Base-by-base conservation (phyloP, 2,797 vertebrate genomes). In the Limosa lapponica region DNA sequence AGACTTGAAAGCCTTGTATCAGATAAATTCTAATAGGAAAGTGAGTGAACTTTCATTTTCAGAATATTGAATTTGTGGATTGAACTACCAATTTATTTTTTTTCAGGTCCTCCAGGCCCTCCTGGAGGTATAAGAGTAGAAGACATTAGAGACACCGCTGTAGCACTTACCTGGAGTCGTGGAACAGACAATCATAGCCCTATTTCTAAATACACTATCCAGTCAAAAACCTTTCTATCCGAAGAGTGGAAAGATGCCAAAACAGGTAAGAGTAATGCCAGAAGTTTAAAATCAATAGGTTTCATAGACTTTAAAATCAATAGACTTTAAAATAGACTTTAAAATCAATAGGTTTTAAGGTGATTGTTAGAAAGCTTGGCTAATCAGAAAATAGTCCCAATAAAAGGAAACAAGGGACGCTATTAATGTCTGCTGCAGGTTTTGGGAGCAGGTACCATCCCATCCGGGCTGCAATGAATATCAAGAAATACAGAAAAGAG, bases 131-230 rank as follows among this genome's bases (percentile, higher is more conserved):
- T 99, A 78, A 98, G 98, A 96, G 97, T 99, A 95, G 98, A 98
- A 94, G 98, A 99, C 44, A 98, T 98, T 61, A 98, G 96, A 93
- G 98, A 99, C 80, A 99, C 98, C 90, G 98, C 96, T 37, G 98
- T 99, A 70, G 98, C 97, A 13, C 96, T 99, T 84, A 98, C 98
- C 28, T 99, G 99, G 99, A 99, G 99, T 96, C 99, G 99, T 6
- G 99, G 99, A 59, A 98, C 99, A 87, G 99, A 99, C 98, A 99
- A 99, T 98, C 99, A 99, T 83, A 99, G 98, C 92, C 99, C 99
- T 84, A 99, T 99, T 97, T 99, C 99, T 95, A 99, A 98, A 96
- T 99, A 99, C 74, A 99, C 97, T 61, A 98, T 99, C 96, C 99
- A 99, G 96, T 98, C 98, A 97, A 98, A 98, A 96, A 98, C 98